Percentiles rank a stretch among this genome's conserved stretches.
These are phyloP conservation scores for Orycteropus afer DNA, from an alignment of 2,113 vertebrate genomes.

Conservation along the genomic window DNA sequence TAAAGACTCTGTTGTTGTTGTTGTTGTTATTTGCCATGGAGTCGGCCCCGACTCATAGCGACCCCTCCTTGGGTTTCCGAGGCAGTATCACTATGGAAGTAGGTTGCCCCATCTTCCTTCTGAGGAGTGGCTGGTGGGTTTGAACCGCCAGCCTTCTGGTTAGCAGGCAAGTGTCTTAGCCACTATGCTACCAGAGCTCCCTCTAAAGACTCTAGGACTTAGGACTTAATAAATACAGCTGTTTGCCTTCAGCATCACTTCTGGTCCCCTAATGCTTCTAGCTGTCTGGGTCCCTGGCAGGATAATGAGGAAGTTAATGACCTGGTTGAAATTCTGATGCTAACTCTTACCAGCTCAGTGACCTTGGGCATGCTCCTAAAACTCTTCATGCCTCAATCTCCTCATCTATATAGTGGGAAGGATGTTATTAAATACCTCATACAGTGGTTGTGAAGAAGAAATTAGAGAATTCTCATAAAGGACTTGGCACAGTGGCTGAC, in stretches of 20 bases:
- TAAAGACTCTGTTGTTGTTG: too few relatives aligned
- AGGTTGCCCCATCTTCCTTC: too few relatives aligned
- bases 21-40: too few relatives aligned
- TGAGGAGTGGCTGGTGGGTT: too few relatives aligned
- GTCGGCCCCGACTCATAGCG: too few relatives aligned
- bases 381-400: neutral
- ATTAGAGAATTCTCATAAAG: neutral
- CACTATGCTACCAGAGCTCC: too few relatives aligned
- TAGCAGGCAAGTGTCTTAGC: too few relatives aligned
- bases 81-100: too few relatives aligned
- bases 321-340: neutral
- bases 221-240: rapidly evolving
- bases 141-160: too few relatives aligned
- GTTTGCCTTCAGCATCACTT: neutral
- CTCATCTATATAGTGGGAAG: neutral
- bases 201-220: too few relatives aligned
- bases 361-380: neutral
- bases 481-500: neutral
- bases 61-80: too few relatives aligned
- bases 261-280: neutral
- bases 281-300: neutral
- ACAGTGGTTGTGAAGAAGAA: neutral
- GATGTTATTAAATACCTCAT: neutral
- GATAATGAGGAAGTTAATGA: neutral
- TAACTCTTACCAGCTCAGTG: neutral